Base-by-base conservation (phyloP, 1,140 invertebrate genomes). In the Drosophila lowei region DNA sequence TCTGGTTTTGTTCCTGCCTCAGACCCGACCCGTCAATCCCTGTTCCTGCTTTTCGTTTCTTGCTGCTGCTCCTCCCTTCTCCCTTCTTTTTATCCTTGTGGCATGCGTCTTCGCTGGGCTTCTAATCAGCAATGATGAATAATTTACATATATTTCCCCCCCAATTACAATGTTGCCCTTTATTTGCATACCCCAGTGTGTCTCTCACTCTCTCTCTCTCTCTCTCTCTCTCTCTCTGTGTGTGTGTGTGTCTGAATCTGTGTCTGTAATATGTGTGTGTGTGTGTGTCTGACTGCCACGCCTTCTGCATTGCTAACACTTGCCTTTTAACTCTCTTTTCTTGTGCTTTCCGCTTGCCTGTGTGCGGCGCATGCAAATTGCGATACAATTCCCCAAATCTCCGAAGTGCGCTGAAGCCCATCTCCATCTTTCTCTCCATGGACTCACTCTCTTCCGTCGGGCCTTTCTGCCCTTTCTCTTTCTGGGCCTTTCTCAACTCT, bases 111-210 rank as follows among this genome's bases (percentile, higher is more conserved):
- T 72, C 58, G 77, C 62, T 41, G 47, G 74, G 71, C 83, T 90
- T 90, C 89, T 90, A 89, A 90, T 90, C 88, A 90, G 83, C 89
- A 90, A 90, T 90, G 88, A 90, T 90, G 88, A 90, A 90, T 88
- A 90, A 90, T 90, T 89, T 89, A 76, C 89, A 90, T 90, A 90
- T 85, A 89, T 85, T 90, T 89, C 34, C 59, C 78, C 73, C 72
- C 89, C 76, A 84, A 90, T 81, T 90, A 90, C 83, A 89, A 72
- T 89, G 79, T 79, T 88, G 79, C 79, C 89, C 86, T 84, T 89
- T 88, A 88, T 88, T 88, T 88, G 84, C 79, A 83, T 88, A 83
- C 64, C 56, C 56, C 59, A 67, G 54, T 52, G 57, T 41, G 60
- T 28, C 21, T 21, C 1, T 18, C 18, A 2, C 18, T 18, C 18